A percentile compares a stretch with the other conserved stretches of the same genome.
Evolutionary conservation across 1,140 invertebrate genomes (phyloP).

Genomic region (Drosophila subpulchrella): DNA sequence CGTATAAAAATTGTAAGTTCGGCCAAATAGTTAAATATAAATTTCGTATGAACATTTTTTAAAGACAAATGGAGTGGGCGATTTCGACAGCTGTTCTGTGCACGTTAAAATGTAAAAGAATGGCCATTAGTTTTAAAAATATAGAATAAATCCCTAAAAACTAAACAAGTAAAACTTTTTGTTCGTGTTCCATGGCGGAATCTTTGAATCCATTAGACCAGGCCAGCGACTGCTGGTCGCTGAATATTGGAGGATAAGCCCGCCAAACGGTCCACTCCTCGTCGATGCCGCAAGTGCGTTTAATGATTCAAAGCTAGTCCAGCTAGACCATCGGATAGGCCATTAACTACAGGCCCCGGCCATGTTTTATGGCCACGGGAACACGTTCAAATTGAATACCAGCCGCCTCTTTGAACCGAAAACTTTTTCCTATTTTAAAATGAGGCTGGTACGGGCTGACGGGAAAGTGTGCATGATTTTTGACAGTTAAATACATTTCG

Average conservation of each 20-base stretch:
- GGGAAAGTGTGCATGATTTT: constrained; percentile 48
- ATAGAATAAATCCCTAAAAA: constrained; percentile 23
- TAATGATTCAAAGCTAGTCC: constrained; percentile 68
- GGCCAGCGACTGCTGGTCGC: constrained; percentile 18
- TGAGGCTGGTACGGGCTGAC: constrained; percentile 4
- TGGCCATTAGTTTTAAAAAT: constrained; percentile 3
- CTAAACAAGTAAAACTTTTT: constrained; percentile 29
- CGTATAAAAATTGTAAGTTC: no score
- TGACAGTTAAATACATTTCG: constrained; percentile 59
- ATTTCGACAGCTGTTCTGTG: neutral
- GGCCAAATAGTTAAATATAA: no score
- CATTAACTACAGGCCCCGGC: constrained; percentile 72
- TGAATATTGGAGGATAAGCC: constrained; percentile 7
- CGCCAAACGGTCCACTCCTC: constrained; percentile 5
- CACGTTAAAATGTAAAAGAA: neutral
- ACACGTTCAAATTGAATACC: constrained; percentile 60
- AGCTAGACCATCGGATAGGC: constrained; percentile 58
- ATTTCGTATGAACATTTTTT: no score
- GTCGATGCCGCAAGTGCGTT: constrained; percentile 67
- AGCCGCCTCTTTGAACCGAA: constrained; percentile 29
- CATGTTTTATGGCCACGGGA: constrained; percentile 73
- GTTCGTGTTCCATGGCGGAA: constrained; percentile 7
- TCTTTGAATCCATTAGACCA: constrained; percentile 38
- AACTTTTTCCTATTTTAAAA: constrained; percentile 56
- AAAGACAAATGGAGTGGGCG: no score